A percentile compares a stretch with the other conserved stretches of the same genome.
phyloP scores from a whole-genome alignment of 2,888 invertebrate species.

The Drosophila fulvimacula region DNA sequence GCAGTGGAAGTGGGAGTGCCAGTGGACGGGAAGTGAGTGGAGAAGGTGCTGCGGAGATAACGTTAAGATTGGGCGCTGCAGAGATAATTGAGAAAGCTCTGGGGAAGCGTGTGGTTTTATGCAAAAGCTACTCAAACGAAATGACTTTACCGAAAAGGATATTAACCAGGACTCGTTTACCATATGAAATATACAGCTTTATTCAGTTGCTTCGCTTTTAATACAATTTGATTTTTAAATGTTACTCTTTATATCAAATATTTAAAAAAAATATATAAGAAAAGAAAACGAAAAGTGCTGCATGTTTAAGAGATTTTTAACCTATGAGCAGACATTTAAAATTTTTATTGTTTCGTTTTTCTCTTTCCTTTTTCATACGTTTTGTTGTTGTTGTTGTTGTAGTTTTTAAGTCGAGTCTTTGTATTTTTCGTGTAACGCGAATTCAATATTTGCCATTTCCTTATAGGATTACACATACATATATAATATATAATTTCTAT shows the following conservation, averaged over 20 bases:
- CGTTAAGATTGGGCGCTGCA: background rate
- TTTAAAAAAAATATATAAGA: slow-evolving; percentile 20
- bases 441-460: slow-evolving; percentile 68
- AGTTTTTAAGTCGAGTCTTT: slow-evolving; percentile 73
- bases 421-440: slow-evolving; percentile 70
- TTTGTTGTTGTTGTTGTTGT: slow-evolving; percentile 27
- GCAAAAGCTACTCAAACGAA: slow-evolving; percentile 49
- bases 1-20: too few relatives aligned
- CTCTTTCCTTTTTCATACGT: slow-evolving; percentile 25
- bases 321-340: slow-evolving; percentile 69
- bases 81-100: slow-evolving; percentile 41
- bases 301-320: slow-evolving; percentile 45
- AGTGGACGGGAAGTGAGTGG: background rate
- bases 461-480: slow-evolving; percentile 68
- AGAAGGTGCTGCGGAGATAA: background rate
- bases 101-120: slow-evolving; percentile 50
- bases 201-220: slow-evolving; percentile 65
- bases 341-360: slow-evolving; percentile 36
- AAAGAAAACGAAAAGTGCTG: slow-evolving; percentile 43
- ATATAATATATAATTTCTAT: slow-evolving; percentile 64
- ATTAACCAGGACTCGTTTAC: slow-evolving; percentile 48
- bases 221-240: slow-evolving; percentile 55
- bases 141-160: slow-evolving; percentile 27
- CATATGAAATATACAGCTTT: slow-evolving; percentile 80
- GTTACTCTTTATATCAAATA: slow-evolving; percentile 59